Percentiles rank a stretch among this genome's conserved stretches.
Conservation (phyloP, 2,113 vertebrate genomes). For the Eudorcas thomsonii region DNA sequence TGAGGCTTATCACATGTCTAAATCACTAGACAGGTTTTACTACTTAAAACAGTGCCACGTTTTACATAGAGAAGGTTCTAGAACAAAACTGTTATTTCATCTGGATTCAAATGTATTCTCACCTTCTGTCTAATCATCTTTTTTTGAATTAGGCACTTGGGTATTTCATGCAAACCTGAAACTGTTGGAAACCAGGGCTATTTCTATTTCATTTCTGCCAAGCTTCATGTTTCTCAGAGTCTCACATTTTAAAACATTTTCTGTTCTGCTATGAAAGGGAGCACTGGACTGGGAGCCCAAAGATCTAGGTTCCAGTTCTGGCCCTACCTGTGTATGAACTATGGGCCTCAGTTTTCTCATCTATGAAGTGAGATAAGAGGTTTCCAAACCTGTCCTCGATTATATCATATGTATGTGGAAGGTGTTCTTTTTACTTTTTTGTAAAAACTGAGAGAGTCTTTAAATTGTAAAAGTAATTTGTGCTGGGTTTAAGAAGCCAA, state of each 20-base stretch:
- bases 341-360: neutral
- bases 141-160: neutral
- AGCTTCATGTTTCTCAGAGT: neutral
- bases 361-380: neutral
- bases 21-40: neutral
- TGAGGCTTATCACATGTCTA: neutral
- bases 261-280: neutral
- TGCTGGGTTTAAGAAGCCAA: neutral
- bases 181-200: neutral
- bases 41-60: neutral
- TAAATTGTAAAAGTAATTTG: neutral
- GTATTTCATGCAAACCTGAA: neutral
- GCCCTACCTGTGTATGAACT: neutral
- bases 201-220: neutral
- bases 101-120: neutral
- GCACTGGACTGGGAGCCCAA: neutral
- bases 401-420: neutral
- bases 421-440: neutral
- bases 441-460: neutral
- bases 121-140: neutral
- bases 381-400: neutral
- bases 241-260: neutral
- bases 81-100: neutral
- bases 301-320: neutral
- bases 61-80: neutral